Conservation (phyloP, 2,113 vertebrate genomes). For the Butastur rufipennis region DNA sequence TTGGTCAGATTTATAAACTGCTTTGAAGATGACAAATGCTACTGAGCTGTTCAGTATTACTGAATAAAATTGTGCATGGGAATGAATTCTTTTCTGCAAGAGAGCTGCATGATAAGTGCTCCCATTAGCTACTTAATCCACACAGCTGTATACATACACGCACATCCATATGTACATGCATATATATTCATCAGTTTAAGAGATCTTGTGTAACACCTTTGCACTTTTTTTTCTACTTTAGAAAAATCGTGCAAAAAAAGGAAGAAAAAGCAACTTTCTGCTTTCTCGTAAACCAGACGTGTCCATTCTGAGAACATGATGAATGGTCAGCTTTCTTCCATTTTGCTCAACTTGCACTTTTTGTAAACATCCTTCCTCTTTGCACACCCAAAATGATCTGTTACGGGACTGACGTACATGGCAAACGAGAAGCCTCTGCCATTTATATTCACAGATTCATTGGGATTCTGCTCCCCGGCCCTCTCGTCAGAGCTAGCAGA, state of each 20-base stretch:
- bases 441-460: not conserved
- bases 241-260: not conserved
- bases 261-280: not conserved
- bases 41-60: not conserved
- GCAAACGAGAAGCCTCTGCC: not conserved
- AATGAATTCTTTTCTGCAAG: not conserved
- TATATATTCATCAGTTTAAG: not conserved
- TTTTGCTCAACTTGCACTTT: not conserved
- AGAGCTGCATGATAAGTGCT: not conserved
- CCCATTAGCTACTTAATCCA: not conserved
- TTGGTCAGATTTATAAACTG: not conserved
- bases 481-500: not conserved
- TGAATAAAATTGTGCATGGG: not conserved
- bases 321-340: not conserved
- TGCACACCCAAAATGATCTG: not conserved
- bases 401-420: accelerated
- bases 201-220: not conserved
- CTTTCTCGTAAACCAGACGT: not conserved
- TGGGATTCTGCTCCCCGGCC: not conserved
- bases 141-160: not conserved
- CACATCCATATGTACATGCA: too few species aligned
- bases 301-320: not conserved
- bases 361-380: not conserved
- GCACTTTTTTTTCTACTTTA: not conserved
- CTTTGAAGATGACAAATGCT: not conserved